Percentiles rank a stretch among this genome's conserved stretches.
These are phyloP conservation scores for Drosophila vallismaia DNA, from an alignment of 2,888 invertebrate species.

Conservation along the genomic window DNA sequence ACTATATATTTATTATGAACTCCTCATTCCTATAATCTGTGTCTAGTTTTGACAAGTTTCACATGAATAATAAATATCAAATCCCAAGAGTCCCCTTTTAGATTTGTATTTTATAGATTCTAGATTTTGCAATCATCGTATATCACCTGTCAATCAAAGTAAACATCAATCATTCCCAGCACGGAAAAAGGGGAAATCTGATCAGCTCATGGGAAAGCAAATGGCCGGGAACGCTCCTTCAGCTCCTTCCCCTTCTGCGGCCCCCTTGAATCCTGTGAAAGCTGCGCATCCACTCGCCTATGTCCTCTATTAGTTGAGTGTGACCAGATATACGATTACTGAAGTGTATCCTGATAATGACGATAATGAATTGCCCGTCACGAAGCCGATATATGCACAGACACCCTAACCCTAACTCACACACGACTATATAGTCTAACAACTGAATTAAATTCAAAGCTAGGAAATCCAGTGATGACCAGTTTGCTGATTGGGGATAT, in stretches of 20 bases:
- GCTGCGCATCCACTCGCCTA: constrained; percentile 13
- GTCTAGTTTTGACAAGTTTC: background rate
- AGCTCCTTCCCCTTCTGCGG: no score
- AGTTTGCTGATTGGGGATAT: background rate
- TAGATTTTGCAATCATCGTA: constrained; percentile 25
- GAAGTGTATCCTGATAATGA: constrained; percentile 38
- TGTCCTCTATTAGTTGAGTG: constrained; percentile 53
- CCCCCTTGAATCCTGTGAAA: background rate
- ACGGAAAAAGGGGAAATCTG: constrained; percentile 33
- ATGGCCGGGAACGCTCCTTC: constrained; percentile 27
- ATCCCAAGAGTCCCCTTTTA: background rate
- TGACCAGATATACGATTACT: constrained; percentile 45
- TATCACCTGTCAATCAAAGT: constrained; percentile 31
- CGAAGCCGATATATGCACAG: constrained; percentile 17
- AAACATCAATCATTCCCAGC: constrained; percentile 2
- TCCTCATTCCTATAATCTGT: no score
- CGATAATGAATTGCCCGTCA: constrained; percentile 46
- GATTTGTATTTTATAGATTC: background rate
- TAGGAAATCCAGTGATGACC: constrained; percentile 4
- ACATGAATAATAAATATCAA: background rate
- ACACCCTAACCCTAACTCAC: background rate
- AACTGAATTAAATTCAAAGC: constrained; percentile 31
- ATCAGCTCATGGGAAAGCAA: constrained; percentile 62
- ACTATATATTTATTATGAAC: no score
- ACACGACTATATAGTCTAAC: constrained; percentile 5